Conservation (phyloP, 2,888 invertebrate genomes). For the Drosophila maculinotata region DNA sequence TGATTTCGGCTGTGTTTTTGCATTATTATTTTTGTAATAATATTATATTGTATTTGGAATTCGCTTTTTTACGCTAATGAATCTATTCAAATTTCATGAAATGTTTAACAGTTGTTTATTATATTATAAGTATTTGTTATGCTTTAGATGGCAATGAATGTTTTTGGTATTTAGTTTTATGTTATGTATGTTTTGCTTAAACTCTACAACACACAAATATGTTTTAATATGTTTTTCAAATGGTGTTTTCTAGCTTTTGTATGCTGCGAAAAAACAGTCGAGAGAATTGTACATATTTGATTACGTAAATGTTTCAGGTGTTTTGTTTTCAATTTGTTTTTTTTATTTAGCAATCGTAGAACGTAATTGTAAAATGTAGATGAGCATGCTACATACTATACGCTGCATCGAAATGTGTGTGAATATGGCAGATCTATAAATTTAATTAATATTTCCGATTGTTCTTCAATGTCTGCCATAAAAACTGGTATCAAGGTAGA, state of each 20-base stretch:
- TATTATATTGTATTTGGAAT: conserved; percentile 40
- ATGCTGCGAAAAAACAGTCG: conserved; percentile 47
- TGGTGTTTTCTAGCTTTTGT: conserved; percentile 25
- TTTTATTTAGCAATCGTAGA: conserved; percentile 14
- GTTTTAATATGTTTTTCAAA: conserved; percentile 25
- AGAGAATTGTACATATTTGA: conserved; percentile 67
- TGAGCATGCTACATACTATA: conserved; percentile 1
- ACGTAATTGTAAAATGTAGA: conserved; percentile 19
- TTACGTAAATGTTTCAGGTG: conserved; percentile 70
- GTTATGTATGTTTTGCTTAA: conserved; percentile 14
- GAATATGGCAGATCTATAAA: conserved; percentile 18
- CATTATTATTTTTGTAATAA: conserved; percentile 22
- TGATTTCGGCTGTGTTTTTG: conserved; percentile 37
- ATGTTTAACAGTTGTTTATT: conserved; percentile 54
- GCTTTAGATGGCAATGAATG: conserved; percentile 44
- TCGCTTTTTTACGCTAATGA: conserved; percentile 60
- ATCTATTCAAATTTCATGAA: conserved; percentile 68
- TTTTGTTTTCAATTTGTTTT: conserved; percentile 18
- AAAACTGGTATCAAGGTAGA: not conserved
- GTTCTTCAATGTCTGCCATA: not conserved
- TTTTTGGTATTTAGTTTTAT: conserved; percentile 7
- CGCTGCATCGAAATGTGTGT: conserved; percentile 2
- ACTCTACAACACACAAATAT: conserved; percentile 55
- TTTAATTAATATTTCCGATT: conserved; percentile 3
- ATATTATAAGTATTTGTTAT: conserved; percentile 28